Percentiles rank a stretch among this genome's conserved stretches.
Evolutionary conservation across 92 coral and sea anemone species (phyloP).

Genomic region (Actinernus sp.): DNA sequence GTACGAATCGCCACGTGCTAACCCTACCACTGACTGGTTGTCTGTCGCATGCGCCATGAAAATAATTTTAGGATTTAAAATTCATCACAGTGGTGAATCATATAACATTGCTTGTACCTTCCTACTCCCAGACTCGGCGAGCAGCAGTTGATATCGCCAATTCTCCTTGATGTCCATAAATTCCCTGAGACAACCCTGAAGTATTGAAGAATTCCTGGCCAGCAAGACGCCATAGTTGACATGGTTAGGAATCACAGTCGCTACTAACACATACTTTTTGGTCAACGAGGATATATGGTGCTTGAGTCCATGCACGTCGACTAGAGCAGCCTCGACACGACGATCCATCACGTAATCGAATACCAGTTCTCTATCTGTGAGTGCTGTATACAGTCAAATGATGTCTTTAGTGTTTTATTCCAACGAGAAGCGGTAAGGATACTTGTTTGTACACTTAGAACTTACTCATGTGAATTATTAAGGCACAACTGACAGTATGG

Average conservation of each 20-base stretch:
- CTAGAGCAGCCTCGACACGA: constrained; percentile 78
- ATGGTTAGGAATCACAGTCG: constrained; percentile 67
- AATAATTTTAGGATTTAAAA: no score
- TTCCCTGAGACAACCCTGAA: constrained; percentile 58
- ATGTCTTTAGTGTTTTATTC: background rate
- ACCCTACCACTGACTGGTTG: no score
- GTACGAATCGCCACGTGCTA: no score
- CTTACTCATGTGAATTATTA: no score
- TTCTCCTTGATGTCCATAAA: constrained; percentile 71
- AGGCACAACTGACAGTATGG: no score
- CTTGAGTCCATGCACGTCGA: constrained; percentile 85
- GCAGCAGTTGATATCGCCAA: constrained; percentile 46
- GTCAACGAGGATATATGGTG: constrained; percentile 55
- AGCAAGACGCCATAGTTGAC: constrained; percentile 78
- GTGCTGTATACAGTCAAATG: constrained; percentile 38
- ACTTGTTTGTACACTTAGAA: background rate
- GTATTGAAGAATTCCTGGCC: constrained; percentile 42
- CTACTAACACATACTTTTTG: constrained; percentile 74
- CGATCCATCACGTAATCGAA: constrained; percentile 64
- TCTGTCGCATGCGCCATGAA: no score
- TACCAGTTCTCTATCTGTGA: constrained; percentile 52
- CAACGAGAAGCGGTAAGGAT: no score
- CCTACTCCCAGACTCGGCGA: constrained; percentile 75
- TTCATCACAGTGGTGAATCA: no score
- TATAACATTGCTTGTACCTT: constrained; percentile 62